These are phyloP conservation scores for Rallus crepitans DNA, from an alignment of 2,797 vertebrate species.

Conservation along the genomic window DNA sequence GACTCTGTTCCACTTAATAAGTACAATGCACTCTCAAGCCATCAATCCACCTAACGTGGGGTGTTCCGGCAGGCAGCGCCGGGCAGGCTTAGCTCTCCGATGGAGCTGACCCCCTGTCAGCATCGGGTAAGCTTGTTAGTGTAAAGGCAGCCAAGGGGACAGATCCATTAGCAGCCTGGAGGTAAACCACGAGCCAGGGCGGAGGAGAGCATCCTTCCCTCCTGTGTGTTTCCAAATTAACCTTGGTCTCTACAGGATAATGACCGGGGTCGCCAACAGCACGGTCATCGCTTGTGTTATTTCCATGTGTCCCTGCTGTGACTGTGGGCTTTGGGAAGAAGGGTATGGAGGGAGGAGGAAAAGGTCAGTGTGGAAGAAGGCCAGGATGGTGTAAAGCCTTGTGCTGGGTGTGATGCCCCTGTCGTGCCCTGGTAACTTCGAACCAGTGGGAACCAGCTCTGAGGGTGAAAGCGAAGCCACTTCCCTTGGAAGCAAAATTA, in stretches of 20 bases:
- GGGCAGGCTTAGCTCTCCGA: background rate
- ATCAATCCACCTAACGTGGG: background rate
- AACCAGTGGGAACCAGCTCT: background rate
- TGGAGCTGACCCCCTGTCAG: background rate
- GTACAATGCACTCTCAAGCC: conserved; percentile 32
- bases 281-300: fast-evolving
- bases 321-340: background rate
- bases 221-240: background rate
- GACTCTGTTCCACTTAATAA: conserved; percentile 64
- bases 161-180: background rate
- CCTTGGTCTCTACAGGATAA: background rate
- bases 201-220: background rate
- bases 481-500: background rate
- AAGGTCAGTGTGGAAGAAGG: fast-evolving
- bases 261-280: fast-evolving
- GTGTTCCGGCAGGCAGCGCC: background rate
- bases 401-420: fast-evolving
- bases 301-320: fast-evolving
- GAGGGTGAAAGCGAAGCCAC: background rate
- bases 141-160: background rate
- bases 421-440: background rate
- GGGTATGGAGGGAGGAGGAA: background rate
- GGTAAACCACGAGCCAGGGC: background rate
- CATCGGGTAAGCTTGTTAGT: background rate
- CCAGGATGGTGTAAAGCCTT: background rate